Percentiles rank a stretch among this genome's conserved stretches.
phyloP scores from a whole-genome alignment of 2,797 vertebrate genomes.

The Gobio occitaniae region DNA sequence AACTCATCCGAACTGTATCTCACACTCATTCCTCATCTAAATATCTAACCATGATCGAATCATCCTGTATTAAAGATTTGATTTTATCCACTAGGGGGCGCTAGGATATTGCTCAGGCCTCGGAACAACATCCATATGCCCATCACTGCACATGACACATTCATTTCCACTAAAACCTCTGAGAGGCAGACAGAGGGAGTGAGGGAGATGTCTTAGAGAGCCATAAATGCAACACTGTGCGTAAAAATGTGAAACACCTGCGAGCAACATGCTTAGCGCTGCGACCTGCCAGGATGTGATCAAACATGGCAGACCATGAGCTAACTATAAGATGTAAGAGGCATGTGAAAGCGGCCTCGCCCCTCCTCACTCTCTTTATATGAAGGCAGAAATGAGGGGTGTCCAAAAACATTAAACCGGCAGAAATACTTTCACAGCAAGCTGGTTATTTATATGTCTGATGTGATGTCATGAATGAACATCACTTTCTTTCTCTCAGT shows the following conservation, averaged over 20 bases:
- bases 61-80: background rate
- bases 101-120: constrained; percentile 60
- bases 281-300: constrained; percentile 56
- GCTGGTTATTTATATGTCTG: constrained; percentile 76
- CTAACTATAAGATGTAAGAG: constrained; percentile 57
- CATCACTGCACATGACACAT: constrained; percentile 52
- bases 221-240: constrained; percentile 60
- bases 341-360: constrained; percentile 26
- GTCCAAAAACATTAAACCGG: constrained; percentile 66
- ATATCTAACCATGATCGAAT: constrained; percentile 6
- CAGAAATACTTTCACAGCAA: constrained; percentile 68
- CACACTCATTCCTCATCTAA: background rate
- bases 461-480: constrained; percentile 74
- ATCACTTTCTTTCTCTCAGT: constrained; percentile 37
- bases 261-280: constrained; percentile 36
- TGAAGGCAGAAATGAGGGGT: constrained; percentile 55
- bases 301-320: constrained; percentile 57
- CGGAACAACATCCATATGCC: constrained; percentile 37
- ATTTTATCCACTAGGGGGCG: constrained; percentile 61
- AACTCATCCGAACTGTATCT: background rate
- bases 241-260: constrained; percentile 62
- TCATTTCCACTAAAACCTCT: constrained; percentile 41
- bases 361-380: constrained; percentile 50
- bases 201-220: constrained; percentile 54
- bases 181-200: constrained; percentile 23